Conservation (phyloP, 2,888 invertebrate genomes). For the Shargacucullia verbasci region DNA sequence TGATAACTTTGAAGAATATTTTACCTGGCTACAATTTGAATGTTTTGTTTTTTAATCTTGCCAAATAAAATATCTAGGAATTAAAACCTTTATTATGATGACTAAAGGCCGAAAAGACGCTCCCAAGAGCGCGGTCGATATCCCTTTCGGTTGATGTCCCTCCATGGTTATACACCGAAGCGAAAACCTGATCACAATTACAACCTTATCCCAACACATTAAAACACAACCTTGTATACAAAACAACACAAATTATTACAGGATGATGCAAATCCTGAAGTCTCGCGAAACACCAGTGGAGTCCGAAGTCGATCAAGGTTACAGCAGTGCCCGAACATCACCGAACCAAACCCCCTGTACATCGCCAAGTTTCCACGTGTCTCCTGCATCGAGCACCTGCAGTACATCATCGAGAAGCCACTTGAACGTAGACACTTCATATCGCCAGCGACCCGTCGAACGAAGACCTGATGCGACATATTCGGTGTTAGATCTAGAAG, state of each 20-base stretch:
- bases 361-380: slow-evolving; percentile 73
- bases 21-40: too few relatives aligned
- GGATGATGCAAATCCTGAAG: slow-evolving; percentile 84
- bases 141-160: slow-evolving; percentile 79
- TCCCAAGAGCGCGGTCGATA: slow-evolving; percentile 75
- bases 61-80: too few relatives aligned
- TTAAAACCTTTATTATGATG: too few relatives aligned
- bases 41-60: too few relatives aligned
- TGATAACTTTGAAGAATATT: too few relatives aligned
- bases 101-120: slow-evolving; percentile 73
- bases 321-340: slow-evolving; percentile 79
- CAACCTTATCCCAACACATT: background rate
- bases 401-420: slow-evolving; percentile 67
- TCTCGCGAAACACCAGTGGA: slow-evolving; percentile 72
- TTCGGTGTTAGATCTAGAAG: slow-evolving; percentile 70
- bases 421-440: slow-evolving; percentile 60
- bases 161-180: slow-evolving; percentile 81
- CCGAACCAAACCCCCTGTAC: slow-evolving; percentile 77
- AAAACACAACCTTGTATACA: background rate
- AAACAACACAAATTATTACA: slow-evolving; percentile 53
- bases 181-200: slow-evolving; percentile 68
- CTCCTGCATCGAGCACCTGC: slow-evolving; percentile 72
- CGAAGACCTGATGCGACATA: slow-evolving; percentile 58
- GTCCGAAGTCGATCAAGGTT: slow-evolving; percentile 79
- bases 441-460: slow-evolving; percentile 67